Conservation (phyloP, 2,888 invertebrate genomes). For the Plebejus anna region DNA sequence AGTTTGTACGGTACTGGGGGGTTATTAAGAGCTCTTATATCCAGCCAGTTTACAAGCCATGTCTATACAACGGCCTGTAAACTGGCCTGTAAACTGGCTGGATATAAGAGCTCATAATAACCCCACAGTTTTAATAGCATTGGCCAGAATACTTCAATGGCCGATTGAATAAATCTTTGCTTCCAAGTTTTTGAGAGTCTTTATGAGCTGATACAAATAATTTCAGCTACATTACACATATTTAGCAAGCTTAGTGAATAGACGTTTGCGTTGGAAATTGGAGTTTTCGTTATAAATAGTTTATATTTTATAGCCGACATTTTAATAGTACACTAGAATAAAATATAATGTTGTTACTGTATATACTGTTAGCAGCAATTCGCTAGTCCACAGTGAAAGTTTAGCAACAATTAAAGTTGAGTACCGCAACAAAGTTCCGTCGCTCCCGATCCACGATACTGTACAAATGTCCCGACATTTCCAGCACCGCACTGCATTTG, state of each 20-base stretch:
- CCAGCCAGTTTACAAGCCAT: too few relatives aligned
- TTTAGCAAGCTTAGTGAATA: background rate
- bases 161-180: background rate
- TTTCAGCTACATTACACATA: background rate
- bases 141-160: background rate
- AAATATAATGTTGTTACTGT: background rate
- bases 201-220: background rate
- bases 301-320: background rate
- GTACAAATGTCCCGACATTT: background rate
- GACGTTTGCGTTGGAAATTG: background rate
- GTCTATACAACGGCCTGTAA: too few relatives aligned
- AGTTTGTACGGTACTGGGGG: too few relatives aligned
- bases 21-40: too few relatives aligned
- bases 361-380: background rate
- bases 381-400: background rate
- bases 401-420: background rate
- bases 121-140: conserved; percentile 3
- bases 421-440: background rate
- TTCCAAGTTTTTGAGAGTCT: background rate
- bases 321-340: background rate
- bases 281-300: background rate
- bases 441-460: background rate
- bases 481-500: background rate
- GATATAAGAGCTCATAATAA: too few relatives aligned
- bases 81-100: too few relatives aligned